Evolutionary conservation across 2,888 invertebrate genomes (phyloP), one percentile per base, ranked within the genome.

Genomic region (Tipula helvola): DNA sequence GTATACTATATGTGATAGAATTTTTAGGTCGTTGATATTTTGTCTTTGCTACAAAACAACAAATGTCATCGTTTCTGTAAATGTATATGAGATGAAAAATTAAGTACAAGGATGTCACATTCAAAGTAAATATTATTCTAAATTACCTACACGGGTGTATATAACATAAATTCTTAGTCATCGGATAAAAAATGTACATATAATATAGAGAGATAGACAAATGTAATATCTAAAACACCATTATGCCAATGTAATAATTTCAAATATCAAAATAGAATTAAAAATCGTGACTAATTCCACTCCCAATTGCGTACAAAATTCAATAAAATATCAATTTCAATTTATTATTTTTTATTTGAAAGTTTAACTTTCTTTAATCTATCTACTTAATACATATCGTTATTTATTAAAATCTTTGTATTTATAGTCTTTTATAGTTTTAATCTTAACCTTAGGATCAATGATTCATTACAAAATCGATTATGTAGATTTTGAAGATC

Each of bases 361-460:
- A 71, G 71, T 71, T 71, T 71, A 71, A 71, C 71, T 71, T 71
- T 71, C 71, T 71, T 71, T 71, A 71, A 71, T 71, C 71, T 71
- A 71, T 71, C 71, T 2, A 13, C 28, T 10, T 52, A 71, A 2
- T 39, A 39, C 71, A 16, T 52, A 52, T 71, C 71, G 10, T 28
- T 28, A 28, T 28, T 28, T 71, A 52, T 16, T 52, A 16, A 10
- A 52, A 52, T 28, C 28, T 3, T 71, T 71, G 3, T 8, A 2
- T 39, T 39, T 39, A 39, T 28, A 28, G 28, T 28, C 28, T 28
- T 39, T 39, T 39, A 71, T 71, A 71, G 10, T 8, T 71, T 71
- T 71, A 71, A 71, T 71, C 71, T 71, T 71, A 71, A 71, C 71
- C 71, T 71, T 71, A 28, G 71, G 71, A 71, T 71, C 28, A 71